Base-by-base conservation (phyloP, 1,140 invertebrate species). In the Anoplophora glabripennis region DNA sequence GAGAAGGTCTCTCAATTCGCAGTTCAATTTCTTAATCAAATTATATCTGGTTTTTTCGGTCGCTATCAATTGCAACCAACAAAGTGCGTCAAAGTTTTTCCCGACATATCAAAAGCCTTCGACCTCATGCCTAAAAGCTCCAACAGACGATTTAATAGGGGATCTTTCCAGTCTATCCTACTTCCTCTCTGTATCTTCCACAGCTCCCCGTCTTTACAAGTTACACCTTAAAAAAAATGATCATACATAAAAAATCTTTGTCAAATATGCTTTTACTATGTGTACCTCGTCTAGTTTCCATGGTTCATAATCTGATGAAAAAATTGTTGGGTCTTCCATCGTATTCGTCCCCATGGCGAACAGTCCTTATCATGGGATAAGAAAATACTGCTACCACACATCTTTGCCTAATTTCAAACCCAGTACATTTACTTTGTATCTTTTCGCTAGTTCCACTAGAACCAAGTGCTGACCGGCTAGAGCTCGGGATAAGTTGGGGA, bases 311-410 rank as follows among this genome's bases (percentile, higher is more conserved):
- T 34, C 78, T 74, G 58, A 86, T 86, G 67, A 87, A 84, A 62
- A 86, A 86, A 47, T 86, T 86, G 70, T 86, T 80, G 0, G 89
- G 88, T 56, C 88, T 78, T 3, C 84, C 86, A 40, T 86, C 81
- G 54, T 89, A 87, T 41, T 86, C 84, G 7, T 87, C 83, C 36
- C 75, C 79, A 1, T 75, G 73, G 1, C 84, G 75, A 7, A 83
- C 79, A 64, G 87, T 82, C 59, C 80, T 84, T 0, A 87, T 81
- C 1, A 81, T 71, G 38, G 84, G 78, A 57, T 80, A 77, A 0
- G 83, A 82, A n/a, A 80, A 84, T 0, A 88, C 78, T 4, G 86
- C 68, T 1, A 89, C 81, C 0, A 88, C 68, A 21, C 81, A 75
- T 83, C 75, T 8, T 72, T 73, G 0, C 88, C 88, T 17, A 86